Percentiles rank a stretch among this genome's conserved stretches.
These are phyloP conservation scores for Sialia sialis DNA, from an alignment of 2,113 vertebrate genomes.

Conservation along the genomic window DNA sequence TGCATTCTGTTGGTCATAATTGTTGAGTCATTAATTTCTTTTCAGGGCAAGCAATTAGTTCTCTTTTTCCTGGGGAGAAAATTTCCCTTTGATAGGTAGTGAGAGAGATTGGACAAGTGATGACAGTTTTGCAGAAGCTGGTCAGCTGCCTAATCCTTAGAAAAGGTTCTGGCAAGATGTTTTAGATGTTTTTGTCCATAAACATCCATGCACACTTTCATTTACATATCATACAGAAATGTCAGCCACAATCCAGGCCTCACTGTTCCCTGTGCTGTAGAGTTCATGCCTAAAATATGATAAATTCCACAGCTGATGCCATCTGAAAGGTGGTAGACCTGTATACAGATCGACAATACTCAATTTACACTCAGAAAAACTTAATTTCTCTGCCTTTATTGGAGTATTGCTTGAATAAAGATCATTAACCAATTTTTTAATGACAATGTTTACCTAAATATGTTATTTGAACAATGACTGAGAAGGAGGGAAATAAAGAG, in stretches of 20 bases:
- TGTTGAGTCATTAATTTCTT: slow-evolving; percentile 20
- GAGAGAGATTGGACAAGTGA: background rate
- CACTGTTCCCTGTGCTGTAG: background rate
- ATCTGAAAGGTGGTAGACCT: background rate
- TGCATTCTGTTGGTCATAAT: background rate
- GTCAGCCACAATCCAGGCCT: background rate
- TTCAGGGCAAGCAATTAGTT: background rate
- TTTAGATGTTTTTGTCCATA: background rate
- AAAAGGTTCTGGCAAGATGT: background rate
- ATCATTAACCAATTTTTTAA: background rate
- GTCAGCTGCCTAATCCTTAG: background rate
- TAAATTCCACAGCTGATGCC: background rate
- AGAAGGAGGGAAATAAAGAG: background rate
- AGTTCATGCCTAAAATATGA: background rate
- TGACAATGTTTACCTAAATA: background rate
- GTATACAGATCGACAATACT: background rate
- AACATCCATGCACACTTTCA: background rate
- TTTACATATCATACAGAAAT: background rate
- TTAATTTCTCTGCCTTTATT: background rate
- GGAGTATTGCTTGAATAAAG: background rate
- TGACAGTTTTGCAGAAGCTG: background rate
- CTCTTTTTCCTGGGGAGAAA: background rate
- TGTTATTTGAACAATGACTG: background rate
- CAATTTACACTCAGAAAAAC: background rate
- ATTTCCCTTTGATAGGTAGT: background rate